Conservation (phyloP, 1,140 invertebrate species). For the Drosophila athabasca region DNA sequence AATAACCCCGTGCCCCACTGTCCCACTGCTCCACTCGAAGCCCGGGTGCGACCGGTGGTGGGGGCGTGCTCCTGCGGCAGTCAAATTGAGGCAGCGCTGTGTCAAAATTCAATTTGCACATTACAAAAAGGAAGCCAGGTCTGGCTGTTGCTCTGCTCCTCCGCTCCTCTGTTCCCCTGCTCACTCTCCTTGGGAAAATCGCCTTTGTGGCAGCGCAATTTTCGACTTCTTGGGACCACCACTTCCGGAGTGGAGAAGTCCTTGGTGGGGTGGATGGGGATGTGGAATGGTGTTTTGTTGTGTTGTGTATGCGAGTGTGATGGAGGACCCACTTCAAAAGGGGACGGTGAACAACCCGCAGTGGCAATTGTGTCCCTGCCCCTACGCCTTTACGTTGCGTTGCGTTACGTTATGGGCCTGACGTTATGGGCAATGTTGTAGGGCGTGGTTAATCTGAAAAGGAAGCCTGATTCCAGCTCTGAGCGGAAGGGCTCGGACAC, state of each 20-base stretch:
- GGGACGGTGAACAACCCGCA: no score
- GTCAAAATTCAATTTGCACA: slow-evolving; percentile 78
- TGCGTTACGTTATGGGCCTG: slow-evolving; percentile 29
- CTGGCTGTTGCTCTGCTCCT: not conserved
- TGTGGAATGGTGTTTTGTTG: no score
- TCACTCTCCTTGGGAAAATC: not conserved
- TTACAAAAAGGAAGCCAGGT: slow-evolving; percentile 35
- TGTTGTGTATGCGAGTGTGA: no score
- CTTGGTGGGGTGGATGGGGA: no score
- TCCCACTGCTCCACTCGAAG: not conserved
- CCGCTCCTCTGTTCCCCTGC: not conserved
- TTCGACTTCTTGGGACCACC: slow-evolving; percentile 25
- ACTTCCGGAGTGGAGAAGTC: slow-evolving; percentile 22
- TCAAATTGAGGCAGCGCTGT: slow-evolving; percentile 48
- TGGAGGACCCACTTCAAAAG: no score
- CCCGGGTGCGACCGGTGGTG: no score
- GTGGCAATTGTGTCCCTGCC: not conserved
- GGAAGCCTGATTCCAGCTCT: not conserved
- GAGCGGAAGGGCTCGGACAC: no score
- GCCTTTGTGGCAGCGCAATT: slow-evolving; percentile 24
- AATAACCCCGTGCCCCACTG: slow-evolving; percentile 3
- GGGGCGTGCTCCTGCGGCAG: slow-evolving; percentile 18
- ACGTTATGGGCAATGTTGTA: slow-evolving; percentile 31
- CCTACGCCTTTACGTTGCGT: slow-evolving; percentile 20
- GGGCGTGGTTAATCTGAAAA: slow-evolving; percentile 30